A percentile compares a stretch with the other conserved stretches of the same genome.
Conservation (phyloP, 2,888 invertebrate species). For the Drosophila histrio region DNA sequence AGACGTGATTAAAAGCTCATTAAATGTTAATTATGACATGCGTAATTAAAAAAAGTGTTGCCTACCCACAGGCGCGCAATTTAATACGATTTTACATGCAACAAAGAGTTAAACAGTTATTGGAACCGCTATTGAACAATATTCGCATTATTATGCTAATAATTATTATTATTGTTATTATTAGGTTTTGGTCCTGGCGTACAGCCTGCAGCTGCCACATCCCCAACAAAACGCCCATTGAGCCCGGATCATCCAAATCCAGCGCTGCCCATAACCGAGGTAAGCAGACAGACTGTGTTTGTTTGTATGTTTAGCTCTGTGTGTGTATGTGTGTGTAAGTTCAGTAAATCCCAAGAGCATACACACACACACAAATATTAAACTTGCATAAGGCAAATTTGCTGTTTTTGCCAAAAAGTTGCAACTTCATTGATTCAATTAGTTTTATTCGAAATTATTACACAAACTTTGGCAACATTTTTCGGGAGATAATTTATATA, state of each 20-base stretch:
- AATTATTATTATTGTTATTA: neutral
- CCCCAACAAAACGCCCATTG: constrained; percentile 86
- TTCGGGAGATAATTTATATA: constrained; percentile 1
- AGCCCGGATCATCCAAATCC: constrained; percentile 89
- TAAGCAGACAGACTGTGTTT: constrained; percentile 70
- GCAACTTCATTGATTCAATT: constrained; percentile 23
- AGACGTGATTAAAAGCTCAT: constrained; percentile 20
- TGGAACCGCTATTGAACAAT: constrained; percentile 10
- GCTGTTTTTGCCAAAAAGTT: constrained; percentile 8
- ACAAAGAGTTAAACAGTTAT: constrained; percentile 9
- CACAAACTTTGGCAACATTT: constrained; percentile 25
- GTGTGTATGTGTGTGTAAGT: constrained; percentile 10
- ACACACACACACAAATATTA: constrained; percentile 9
- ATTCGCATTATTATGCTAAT: neutral
- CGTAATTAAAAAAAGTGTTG: constrained; percentile 7
- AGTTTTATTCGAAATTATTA: constrained; percentile 32
- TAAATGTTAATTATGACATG: constrained; percentile 13
- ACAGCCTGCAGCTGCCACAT: constrained; percentile 84
- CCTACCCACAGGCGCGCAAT: constrained; percentile 8
- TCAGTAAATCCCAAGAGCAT: constrained; percentile 16
- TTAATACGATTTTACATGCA: constrained; percentile 6
- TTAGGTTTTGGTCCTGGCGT: constrained; percentile 86
- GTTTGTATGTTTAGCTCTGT: constrained; percentile 4
- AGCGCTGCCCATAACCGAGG: constrained; percentile 88
- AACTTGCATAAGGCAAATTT: constrained; percentile 32